Percentiles rank a stretch among this genome's conserved stretches.
These are phyloP conservation scores for Telmatochromis brichardi DNA, from an alignment of 2,113 vertebrate genomes.

Conservation along the genomic window DNA sequence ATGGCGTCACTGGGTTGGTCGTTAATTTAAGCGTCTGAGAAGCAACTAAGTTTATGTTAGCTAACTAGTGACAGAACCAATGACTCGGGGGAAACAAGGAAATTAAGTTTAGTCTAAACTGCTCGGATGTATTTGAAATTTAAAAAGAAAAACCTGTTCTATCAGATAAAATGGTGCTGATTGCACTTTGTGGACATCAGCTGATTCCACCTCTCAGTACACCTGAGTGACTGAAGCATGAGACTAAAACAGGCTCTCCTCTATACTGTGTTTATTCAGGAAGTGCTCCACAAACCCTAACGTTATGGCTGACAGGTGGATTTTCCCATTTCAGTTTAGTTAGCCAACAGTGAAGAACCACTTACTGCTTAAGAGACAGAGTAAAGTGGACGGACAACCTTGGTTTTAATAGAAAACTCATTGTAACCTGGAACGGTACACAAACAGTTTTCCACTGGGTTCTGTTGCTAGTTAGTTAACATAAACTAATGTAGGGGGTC, in stretches of 20 bases:
- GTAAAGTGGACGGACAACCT: background rate
- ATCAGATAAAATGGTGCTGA: background rate
- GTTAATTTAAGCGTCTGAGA: background rate
- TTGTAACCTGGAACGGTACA: background rate
- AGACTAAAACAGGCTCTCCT: background rate
- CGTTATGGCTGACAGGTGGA: rapidly evolving
- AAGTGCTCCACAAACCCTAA: background rate
- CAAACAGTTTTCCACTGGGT: background rate
- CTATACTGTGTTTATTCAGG: background rate
- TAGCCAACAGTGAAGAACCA: background rate
- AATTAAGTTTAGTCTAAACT: background rate
- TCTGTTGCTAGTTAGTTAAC: background rate
- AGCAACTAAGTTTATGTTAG: background rate
- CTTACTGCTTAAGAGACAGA: background rate
- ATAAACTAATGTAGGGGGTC: background rate
- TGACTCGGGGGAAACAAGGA: rapidly evolving
- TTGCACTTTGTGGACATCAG: background rate
- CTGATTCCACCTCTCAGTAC: background rate
- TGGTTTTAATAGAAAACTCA: background rate
- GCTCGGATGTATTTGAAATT: background rate
- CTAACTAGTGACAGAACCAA: background rate
- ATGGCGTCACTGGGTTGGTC: rapidly evolving
- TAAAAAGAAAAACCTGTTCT: background rate
- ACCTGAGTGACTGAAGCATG: background rate
- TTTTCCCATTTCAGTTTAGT: background rate